Evolutionary conservation across 2,113 vertebrate species (phyloP), one percentile per base, ranked within the genome.

Genomic region (Perognathus longimembris): DNA sequence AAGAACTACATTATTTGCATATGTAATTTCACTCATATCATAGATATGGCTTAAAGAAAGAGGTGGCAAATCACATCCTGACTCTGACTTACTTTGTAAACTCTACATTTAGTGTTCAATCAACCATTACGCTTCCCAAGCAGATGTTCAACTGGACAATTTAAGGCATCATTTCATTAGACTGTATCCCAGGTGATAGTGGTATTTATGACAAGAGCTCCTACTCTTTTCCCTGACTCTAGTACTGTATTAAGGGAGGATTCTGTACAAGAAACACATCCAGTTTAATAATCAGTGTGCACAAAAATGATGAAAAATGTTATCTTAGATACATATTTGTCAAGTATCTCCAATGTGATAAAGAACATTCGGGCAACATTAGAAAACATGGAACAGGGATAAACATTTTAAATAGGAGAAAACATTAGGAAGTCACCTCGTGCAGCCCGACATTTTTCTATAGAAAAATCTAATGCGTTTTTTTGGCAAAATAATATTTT

Each of bases 361-460:
- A 94, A 78, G 8, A 66, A 40, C 40, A 67, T 69, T 30, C 71
- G 2, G 26, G n/a, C 21, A 86, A 21, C 0, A 88, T 0, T 83
- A 89, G 94, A 92, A 88, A 95, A 95, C 26, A 83, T 92, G 57
- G 95, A 71, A 91, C 24, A 78, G 22, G 59, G 61, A 15, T 64
- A 36, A 50, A 92, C 95, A 92, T 61, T 15, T 94, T 76, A 71
- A 71, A 91, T 15, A 93, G 24, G 5, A 83, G 20, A 66, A 94
- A 93, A 80, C 1, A 83, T 54, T 54, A 8, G 10, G 76, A 57
- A 0, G 7, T 11, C n/a, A 89, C 64, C 45, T 80, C 74, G 12
- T 30, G 66, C 80, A 70, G 28, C 8, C 87, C 70, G 92, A 22
- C 30, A 59, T 95, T 18, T 36, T 96, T 90, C 34, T 32, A 74